phyloP scores from a whole-genome alignment of 2,888 invertebrate genomes.

The Gasteruption jaculator region DNA sequence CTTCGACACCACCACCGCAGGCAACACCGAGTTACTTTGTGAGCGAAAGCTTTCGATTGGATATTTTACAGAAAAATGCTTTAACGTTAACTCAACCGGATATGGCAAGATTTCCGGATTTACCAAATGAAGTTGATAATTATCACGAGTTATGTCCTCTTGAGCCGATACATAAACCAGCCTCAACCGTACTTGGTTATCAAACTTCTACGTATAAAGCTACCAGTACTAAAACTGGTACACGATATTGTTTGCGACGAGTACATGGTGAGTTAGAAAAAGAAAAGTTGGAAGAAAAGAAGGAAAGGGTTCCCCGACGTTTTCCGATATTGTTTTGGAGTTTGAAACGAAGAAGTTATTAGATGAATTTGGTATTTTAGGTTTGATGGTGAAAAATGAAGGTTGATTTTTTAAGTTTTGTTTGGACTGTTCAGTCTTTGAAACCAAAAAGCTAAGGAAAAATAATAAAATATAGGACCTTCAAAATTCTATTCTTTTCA shows the following conservation, averaged over 20 bases:
- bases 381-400: no score
- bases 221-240: constrained; percentile 79
- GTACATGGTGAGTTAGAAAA: constrained; percentile 65
- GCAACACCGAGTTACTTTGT: constrained; percentile 69
- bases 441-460: no score
- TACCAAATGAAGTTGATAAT: constrained; percentile 86
- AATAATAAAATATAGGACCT: no score
- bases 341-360: no score
- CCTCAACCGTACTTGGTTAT: constrained; percentile 67
- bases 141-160: constrained; percentile 85
- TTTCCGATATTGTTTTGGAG: no score
- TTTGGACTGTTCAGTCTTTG: no score
- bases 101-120: constrained; percentile 62
- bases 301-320: background rate
- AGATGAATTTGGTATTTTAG: no score
- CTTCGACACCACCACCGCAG: constrained; percentile 42
- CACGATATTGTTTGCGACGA: constrained; percentile 79
- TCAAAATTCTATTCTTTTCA: no score
- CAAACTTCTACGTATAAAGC: constrained; percentile 88
- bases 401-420: no score
- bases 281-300: background rate
- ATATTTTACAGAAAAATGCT: constrained; percentile 72
- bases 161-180: constrained; percentile 64
- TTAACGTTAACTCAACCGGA: constrained; percentile 74
- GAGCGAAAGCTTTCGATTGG: constrained; percentile 77